Evolutionary conservation across 2,113 vertebrate species (phyloP), one percentile per base, ranked within the genome.

Genomic region (Girardinichthys multiradiatus): DNA sequence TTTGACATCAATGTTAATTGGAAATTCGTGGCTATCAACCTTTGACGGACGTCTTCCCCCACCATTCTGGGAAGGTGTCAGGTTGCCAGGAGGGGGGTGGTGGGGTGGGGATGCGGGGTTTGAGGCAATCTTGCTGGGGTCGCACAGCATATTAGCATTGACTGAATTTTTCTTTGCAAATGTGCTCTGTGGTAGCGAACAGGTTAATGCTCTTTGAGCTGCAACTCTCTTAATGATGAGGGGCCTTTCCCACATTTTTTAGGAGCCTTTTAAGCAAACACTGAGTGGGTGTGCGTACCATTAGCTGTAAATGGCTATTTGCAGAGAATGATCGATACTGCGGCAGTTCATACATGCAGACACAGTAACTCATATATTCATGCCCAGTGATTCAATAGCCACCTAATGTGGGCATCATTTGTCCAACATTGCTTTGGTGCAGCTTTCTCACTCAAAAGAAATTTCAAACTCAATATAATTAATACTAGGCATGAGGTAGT

Each of bases 1-100:
- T 72, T 89, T 91, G 91, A 94, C 91, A 90, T 77, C 37, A 26
- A 8, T 59, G 26, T 89, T 93, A 93, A 94, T 92, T 91, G 84
- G 81, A 89, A 90, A 90, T 92, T 82, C 74, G 79, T 75, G 68
- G 64, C 74, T 62, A 88, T 90, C 88, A 24, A 62, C 82, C 73
- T 80, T 70, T 77, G 80, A 89, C 29, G 39, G 87, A 80, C 80
- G 79, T 68, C 81, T 82, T 80, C 81, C 26, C 60, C 73, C 57
- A 71, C 57, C 57, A 68, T 68, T 68, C 59, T 14, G 57, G 29
- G 61, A 62, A 79, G 81, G 73, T 74, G 33, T 66, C 72, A 58
- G 68, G 33, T 51, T 39, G 57, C 63, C 27, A 54, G 29, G 71
- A 9, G 24, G 48, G 10, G 24, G 48, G 17, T 2, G 48, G n/a